Conservation (phyloP, 2,888 invertebrate species). For the Mongoloraphidia duomilia region DNA sequence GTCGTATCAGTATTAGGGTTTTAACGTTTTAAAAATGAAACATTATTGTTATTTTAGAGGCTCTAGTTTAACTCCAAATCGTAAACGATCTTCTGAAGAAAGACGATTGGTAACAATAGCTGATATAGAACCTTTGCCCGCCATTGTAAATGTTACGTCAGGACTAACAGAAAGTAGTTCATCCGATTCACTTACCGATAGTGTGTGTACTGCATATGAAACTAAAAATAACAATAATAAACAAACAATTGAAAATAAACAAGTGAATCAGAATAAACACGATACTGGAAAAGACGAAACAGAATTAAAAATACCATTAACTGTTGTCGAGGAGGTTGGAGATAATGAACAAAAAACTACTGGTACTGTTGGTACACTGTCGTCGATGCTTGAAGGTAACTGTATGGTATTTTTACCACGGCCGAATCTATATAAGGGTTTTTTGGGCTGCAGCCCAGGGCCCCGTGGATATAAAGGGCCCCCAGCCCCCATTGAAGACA, state of each 20-base stretch:
- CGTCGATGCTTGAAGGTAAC: conserved; percentile 33
- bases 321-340: conserved; percentile 10
- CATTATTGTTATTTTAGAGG: conserved; percentile 14
- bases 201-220: conserved; percentile 45
- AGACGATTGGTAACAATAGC: conserved; percentile 31
- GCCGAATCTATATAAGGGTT: too few species aligned
- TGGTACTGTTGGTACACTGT: conserved; percentile 11
- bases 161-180: conserved; percentile 46
- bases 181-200: conserved; percentile 45
- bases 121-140: conserved; percentile 22
- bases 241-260: not conserved
- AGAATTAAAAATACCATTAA: not conserved
- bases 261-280: not conserved
- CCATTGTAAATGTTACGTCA: conserved; percentile 18
- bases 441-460: too few species aligned
- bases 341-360: conserved; percentile 3
- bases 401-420: conserved; percentile 2
- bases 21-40: too few species aligned
- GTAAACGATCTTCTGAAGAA: conserved; percentile 36
- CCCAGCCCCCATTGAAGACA: too few species aligned
- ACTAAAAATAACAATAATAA: not conserved
- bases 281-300: not conserved
- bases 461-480: too few species aligned
- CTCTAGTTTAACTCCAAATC: conserved; percentile 23
- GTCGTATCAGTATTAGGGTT: too few species aligned